A percentile compares a stretch with the other conserved stretches of the same genome.
phyloP scores from a whole-genome alignment of 2,113 vertebrate species.

The Labrus mixtus region DNA sequence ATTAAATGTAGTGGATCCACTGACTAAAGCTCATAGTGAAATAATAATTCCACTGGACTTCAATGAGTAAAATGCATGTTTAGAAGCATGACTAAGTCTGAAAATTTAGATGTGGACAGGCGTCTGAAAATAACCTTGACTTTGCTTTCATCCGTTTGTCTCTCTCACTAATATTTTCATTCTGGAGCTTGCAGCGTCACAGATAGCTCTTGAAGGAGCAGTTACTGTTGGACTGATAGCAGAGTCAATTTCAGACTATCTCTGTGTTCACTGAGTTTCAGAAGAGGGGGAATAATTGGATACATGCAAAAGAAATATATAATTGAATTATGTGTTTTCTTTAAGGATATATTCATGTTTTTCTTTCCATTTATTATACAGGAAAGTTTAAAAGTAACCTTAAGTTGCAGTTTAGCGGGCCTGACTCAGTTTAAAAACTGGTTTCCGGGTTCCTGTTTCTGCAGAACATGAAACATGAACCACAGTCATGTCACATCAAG shows the following conservation, averaged over 20 bases:
- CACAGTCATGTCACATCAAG: too few species aligned
- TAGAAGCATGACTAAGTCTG: background rate
- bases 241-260: conserved; percentile 47
- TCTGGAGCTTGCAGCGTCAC: conserved; percentile 21
- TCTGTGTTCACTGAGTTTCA: conserved; percentile 37
- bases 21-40: too few species aligned
- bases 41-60: background rate
- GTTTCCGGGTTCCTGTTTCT: too few species aligned
- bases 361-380: too few species aligned
- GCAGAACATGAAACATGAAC: too few species aligned
- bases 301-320: conserved; percentile 33
- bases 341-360: too few species aligned
- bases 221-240: conserved; percentile 26
- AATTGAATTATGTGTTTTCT: conserved; percentile 5
- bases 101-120: background rate
- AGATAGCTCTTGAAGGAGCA: conserved; percentile 8
- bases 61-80: background rate
- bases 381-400: too few species aligned
- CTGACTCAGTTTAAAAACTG: too few species aligned
- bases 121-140: conserved; percentile 11
- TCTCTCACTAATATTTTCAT: conserved; percentile 8
- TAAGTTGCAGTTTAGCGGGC: too few species aligned
- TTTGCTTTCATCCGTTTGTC: conserved; percentile 12
- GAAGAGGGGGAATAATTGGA: background rate
- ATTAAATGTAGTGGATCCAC: background rate